Evolutionary conservation across 2,888 invertebrate genomes (phyloP).

Genomic region (Euzetes globulus): DNA sequence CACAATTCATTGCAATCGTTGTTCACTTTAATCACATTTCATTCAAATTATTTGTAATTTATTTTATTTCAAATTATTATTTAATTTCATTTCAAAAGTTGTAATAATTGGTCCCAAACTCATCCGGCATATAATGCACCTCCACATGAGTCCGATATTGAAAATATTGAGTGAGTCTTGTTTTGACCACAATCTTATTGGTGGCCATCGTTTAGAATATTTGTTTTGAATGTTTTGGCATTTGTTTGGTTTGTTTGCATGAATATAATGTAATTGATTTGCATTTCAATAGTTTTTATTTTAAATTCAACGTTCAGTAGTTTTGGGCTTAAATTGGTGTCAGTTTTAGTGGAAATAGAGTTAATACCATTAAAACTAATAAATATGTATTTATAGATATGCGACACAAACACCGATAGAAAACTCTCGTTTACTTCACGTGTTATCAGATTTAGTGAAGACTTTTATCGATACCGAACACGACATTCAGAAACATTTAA

Average conservation of each 20-base stretch:
- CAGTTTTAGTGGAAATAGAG: not conserved
- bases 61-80: constrained; percentile 38
- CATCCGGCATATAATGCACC: constrained; percentile 1
- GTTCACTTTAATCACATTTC: not conserved
- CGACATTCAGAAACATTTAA: constrained; percentile 40
- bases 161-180: constrained; percentile 12
- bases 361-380: not conserved
- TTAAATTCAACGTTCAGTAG: not conserved
- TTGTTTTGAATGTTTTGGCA: not conserved
- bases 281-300: not conserved
- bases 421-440: constrained; percentile 40
- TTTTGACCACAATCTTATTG: not conserved
- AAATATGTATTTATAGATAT: constrained; percentile 33
- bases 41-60: not conserved
- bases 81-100: not conserved
- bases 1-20: not conserved
- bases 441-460: constrained; percentile 41
- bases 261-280: not conserved
- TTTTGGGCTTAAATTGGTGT: not conserved
- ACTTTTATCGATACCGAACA: constrained; percentile 41
- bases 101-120: constrained; percentile 20
- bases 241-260: not conserved
- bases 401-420: constrained; percentile 36
- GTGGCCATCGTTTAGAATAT: not conserved
- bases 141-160: constrained; percentile 10